Percentiles rank a stretch among this genome's conserved stretches.
Conservation (phyloP, 2,888 invertebrate species). For the Apantesis nais region DNA sequence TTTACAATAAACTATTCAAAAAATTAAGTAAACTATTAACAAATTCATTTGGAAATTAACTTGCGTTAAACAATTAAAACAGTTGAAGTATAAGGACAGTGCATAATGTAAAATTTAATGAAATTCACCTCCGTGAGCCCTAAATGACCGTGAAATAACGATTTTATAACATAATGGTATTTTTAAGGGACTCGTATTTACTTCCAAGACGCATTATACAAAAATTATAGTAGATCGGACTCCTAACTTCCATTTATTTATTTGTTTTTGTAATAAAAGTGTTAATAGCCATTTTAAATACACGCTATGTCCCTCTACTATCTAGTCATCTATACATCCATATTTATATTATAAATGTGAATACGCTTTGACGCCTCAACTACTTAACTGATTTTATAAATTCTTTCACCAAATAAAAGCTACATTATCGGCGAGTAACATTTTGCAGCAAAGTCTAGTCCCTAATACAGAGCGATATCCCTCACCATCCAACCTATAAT, state of each 20-base stretch:
- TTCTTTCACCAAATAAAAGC: too few species aligned
- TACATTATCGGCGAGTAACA: too few species aligned
- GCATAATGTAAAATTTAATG: conserved; percentile 43
- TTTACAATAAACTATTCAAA: conserved; percentile 29
- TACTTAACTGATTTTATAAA: too few species aligned
- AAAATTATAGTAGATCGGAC: conserved; percentile 50
- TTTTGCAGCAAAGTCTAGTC: not conserved
- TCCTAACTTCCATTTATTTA: conserved; percentile 13
- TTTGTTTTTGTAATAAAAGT: not conserved
- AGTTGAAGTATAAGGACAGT: conserved; percentile 18
- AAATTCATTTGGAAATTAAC: conserved; percentile 24
- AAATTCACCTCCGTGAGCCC: conserved; percentile 47
- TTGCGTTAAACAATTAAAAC: conserved; percentile 30
- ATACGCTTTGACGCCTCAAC: too few species aligned
- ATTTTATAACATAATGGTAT: conserved; percentile 51
- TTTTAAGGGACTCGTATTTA: too few species aligned
- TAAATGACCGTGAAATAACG: conserved; percentile 76
- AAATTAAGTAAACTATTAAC: conserved; percentile 21
- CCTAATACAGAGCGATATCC: too few species aligned
- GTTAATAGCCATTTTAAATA: not conserved
- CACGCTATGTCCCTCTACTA: too few species aligned
- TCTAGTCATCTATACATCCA: too few species aligned
- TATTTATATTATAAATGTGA: too few species aligned
- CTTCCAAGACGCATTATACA: conserved; percentile 37
- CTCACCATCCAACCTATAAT: conserved; percentile 43